Evolutionary conservation across 37 sponge, comb jelly and placozoan species (phyloP).

Genomic region (Eunapius fragilis): DNA sequence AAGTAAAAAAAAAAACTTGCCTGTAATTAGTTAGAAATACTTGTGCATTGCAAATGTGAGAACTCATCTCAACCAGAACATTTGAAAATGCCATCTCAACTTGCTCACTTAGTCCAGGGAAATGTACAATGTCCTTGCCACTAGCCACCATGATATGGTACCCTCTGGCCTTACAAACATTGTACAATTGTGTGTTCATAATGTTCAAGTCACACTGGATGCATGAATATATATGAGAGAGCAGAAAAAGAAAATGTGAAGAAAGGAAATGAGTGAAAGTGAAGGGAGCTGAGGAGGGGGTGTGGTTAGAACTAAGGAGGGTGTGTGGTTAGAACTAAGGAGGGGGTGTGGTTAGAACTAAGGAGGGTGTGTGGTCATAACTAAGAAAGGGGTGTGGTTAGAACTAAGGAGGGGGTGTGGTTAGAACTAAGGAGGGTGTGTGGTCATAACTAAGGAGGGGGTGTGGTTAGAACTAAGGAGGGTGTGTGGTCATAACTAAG

Average conservation of each 20-base stretch:
- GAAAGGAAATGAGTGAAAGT: background rate
- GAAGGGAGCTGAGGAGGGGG: background rate
- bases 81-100: constrained; percentile 80
- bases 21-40: constrained; percentile 87
- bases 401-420: too few relatives aligned
- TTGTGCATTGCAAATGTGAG: constrained; percentile 54
- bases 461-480: too few relatives aligned
- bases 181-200: constrained; percentile 35
- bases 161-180: constrained; percentile 3
- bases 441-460: too few relatives aligned
- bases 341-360: too few relatives aligned
- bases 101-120: constrained; percentile 80
- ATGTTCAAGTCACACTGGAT: background rate
- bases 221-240: background rate
- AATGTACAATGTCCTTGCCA: constrained; percentile 37
- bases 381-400: too few relatives aligned
- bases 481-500: too few relatives aligned
- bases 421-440: too few relatives aligned
- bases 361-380: too few relatives aligned
- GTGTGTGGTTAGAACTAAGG: too few relatives aligned
- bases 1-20: constrained; percentile 21
- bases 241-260: background rate
- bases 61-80: constrained; percentile 78
- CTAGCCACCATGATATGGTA: constrained; percentile 64
- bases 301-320: too few relatives aligned